phyloP scores from a whole-genome alignment of 2,113 vertebrate species.

The Lepus timidus region DNA sequence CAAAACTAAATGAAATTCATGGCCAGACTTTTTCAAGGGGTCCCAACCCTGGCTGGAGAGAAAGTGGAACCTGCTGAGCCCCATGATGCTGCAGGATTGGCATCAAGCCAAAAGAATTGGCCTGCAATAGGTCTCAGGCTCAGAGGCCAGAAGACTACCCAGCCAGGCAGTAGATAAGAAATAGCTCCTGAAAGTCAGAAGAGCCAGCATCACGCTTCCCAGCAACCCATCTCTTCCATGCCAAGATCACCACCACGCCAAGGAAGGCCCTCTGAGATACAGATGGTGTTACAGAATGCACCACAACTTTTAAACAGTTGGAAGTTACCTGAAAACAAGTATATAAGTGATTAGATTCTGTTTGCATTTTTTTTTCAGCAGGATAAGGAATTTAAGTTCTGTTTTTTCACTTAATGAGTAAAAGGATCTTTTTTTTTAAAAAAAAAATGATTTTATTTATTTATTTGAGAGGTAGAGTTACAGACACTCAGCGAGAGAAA shows the following conservation, averaged over 20 bases:
- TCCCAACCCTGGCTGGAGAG: conserved; percentile 7
- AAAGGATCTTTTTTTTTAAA: neutral
- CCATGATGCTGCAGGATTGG: neutral
- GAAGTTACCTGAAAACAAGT: neutral
- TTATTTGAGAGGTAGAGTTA: too few relatives aligned
- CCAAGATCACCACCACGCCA: neutral
- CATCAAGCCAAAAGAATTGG: neutral
- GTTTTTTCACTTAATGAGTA: neutral
- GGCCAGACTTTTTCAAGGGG: conserved; percentile 9
- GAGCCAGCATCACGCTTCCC: neutral
- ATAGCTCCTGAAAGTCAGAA: neutral
- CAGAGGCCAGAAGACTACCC: neutral
- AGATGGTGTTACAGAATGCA: neutral
- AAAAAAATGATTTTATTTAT: too few relatives aligned
- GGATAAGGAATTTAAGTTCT: neutral
- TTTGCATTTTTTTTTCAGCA: neutral
- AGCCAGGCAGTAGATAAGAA: neutral
- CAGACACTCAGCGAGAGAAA: too few relatives aligned
- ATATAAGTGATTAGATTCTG: neutral
- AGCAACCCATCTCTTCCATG: neutral
- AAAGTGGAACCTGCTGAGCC: neutral
- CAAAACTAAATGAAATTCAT: conserved; percentile 17
- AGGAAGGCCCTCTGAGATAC: neutral
- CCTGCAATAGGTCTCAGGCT: neutral
- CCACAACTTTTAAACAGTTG: neutral